Base-by-base conservation (phyloP, 2,888 invertebrate genomes). In the Hymenopus coronatus region DNA sequence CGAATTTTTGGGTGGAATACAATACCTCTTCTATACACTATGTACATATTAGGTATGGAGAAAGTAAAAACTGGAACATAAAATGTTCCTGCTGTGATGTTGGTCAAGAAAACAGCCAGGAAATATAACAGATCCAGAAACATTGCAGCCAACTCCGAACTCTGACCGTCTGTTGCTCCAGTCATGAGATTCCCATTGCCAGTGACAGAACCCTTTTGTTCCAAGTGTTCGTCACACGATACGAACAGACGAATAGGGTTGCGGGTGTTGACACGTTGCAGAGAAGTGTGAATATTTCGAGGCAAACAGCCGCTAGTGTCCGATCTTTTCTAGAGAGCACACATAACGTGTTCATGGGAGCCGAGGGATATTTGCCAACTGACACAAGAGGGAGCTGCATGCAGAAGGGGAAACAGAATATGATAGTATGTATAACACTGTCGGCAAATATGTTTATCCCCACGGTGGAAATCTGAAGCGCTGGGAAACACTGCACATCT, bases 351-450 rank as follows among this genome's bases (percentile, higher is more conserved):
- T 84, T 84, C 88, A 28, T 88, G 88, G 88, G 88, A 88, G 88
- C 88, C 83, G 28, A 88, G 86, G 89, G 89, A 86, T 89, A 83
- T 86, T 89, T 86, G 85, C 89, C 89, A 89, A 89, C 89, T 89
- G 89, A 85, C 89, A 89, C 85, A 28, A 46, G 46, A 85, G 87
- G 82, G 87, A 82, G 25, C 82, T 82, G 82, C 28, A 28, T 28
- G 30, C 25, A 81, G 86, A 30, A 81, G 28, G 86, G 54, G 86
- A 70, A 81, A 28, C 28, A 83, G 46, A 88, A 88, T 88, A 88
- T 88, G 88, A 88, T 88, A 88, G 87, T 83, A 84, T 54, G 83
- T 84, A 88, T 83, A 84, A 88, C 54, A 70, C 88, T 88, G 83
- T 83, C 28, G 88, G 84, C 84, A 83, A 83, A 88, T 88, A 88